Base-by-base conservation (phyloP, 2,888 invertebrate species). In the Rhagophthalmus giganteus region DNA sequence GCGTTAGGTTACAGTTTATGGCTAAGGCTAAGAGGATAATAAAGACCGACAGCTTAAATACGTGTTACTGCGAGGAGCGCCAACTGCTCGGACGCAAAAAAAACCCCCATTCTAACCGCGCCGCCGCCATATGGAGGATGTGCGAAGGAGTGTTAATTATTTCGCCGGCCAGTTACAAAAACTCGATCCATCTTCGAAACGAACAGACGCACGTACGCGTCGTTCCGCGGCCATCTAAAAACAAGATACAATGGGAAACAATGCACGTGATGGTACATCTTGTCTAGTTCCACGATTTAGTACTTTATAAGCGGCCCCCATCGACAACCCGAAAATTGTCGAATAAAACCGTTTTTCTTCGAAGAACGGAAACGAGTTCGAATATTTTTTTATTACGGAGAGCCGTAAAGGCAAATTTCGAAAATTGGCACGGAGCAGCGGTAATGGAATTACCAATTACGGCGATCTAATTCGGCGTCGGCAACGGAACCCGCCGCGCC, bases 21-120 rank as follows among this genome's bases (percentile, higher is more conserved):
- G 55, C 55, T 42, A 50, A 39, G 52, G 46, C 46, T 52, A 39
- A 48, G 47, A 53, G 59, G 60, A 63, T 60, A 65, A 67, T 66
- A 65, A 68, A 65, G 62, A 60, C 56, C 60, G 66, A 67, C 64
- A 63, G 64, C 64, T 67, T 67, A 68, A 68, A 66, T 65, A 66
- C 65, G 62, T 63, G 64, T 66, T 67, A 65, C 59, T 58, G 63
- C 58, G 61, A 67, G 67, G 63, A 64, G 65, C 68, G 65, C 67
- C 67, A 66, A 67, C 63, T 65, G 66, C 54, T 59, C 49, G n/a
- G 55, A 38, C 41, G 41, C 59, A 54, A 58, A 64, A 65, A n/a
- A 65, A 61, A 20, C 41, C 38, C 30, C 35, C 38, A 49, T 50
- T 47, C 42, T 47, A 32, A 42, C 46, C 30, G 39, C 25, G 51